Evolutionary conservation across 2,888 invertebrate genomes (phyloP).

Genomic region (Dusona sp.): DNA sequence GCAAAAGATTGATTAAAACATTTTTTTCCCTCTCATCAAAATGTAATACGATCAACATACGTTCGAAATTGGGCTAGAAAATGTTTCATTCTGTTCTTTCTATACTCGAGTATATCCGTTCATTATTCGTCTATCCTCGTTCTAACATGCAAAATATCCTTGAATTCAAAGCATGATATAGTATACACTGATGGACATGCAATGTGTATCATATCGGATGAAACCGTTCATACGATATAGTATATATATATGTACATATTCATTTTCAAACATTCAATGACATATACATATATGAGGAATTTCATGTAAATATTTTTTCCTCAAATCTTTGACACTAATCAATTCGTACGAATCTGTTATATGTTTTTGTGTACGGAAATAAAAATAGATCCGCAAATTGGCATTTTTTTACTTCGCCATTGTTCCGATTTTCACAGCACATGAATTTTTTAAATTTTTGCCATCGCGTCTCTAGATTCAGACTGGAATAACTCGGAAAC

Average conservation of each 20-base stretch:
- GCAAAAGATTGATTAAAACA: background rate
- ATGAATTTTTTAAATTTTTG: background rate
- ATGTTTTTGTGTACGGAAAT: background rate
- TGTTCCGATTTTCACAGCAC: too few species aligned
- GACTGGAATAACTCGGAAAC: background rate
- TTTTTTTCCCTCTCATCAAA: background rate
- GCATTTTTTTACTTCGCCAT: background rate
- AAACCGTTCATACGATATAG: background rate
- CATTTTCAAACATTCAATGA: background rate
- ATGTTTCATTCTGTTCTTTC: background rate
- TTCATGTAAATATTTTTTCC: background rate
- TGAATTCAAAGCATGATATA: slow-evolving; percentile 4
- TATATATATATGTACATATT: slow-evolving; percentile 4
- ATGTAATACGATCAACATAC: background rate
- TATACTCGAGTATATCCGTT: slow-evolving; percentile 1
- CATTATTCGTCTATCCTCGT: slow-evolving; percentile 13
- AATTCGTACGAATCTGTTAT: background rate
- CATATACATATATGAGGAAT: background rate
- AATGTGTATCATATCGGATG: background rate
- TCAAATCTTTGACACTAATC: background rate
- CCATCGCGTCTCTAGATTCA: background rate
- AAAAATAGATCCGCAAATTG: background rate
- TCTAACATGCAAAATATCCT: slow-evolving; percentile 7
- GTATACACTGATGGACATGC: background rate
- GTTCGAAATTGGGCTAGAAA: background rate